Base-by-base conservation (phyloP, 2,113 vertebrate species). In the Silurus meridionalis region DNA sequence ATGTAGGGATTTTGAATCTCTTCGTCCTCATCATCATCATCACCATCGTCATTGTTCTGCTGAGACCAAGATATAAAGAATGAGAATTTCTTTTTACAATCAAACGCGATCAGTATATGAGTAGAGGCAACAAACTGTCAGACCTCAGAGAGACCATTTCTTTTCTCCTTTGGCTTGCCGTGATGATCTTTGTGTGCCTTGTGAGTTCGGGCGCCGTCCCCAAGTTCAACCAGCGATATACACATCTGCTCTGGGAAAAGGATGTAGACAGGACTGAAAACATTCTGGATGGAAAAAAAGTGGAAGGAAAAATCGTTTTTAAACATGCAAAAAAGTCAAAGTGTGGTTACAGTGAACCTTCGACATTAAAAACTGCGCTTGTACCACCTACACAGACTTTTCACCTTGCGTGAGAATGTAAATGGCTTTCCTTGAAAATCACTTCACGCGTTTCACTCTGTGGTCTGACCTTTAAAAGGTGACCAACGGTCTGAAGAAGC, bases 391-490 rank as follows among this genome's bases (percentile, higher is more conserved):
- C 85, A 48, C 85, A 23, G 19, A 5, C 8, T 14, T 46, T 23
- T 71, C 64, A 81, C 67, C 63, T 66, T 2, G n/a, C 48, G 52
- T 0, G 13, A 69, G 52, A 69, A 46, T 57, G 13, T 15, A 52
- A 6, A 21, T n/a, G 1, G 6, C 14, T 63, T 53, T 2, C 10
- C 14, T 72, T 78, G 78, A 74, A 74, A 82, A 72, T n/a, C 13
- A 61, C 48, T 61, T 86, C 75, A 63, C 37, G 66, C 53, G 75
- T 67, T 80, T 82, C 79, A 55, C 11, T 8, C 8, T 86, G 85
- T 74, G 79, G 67, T 86, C 67, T 82, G 79, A 86, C 79, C 66
- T 82, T 82, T 85, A 61, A 61, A 52, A n/a, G n/a, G 15, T 72
- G 66, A 74, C 85, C 66, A 37, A 77, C 48, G 78, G 37, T 52